These are phyloP conservation scores for Antheraea pernyi DNA, from an alignment of 1,140 invertebrate species.

Conservation along the genomic window DNA sequence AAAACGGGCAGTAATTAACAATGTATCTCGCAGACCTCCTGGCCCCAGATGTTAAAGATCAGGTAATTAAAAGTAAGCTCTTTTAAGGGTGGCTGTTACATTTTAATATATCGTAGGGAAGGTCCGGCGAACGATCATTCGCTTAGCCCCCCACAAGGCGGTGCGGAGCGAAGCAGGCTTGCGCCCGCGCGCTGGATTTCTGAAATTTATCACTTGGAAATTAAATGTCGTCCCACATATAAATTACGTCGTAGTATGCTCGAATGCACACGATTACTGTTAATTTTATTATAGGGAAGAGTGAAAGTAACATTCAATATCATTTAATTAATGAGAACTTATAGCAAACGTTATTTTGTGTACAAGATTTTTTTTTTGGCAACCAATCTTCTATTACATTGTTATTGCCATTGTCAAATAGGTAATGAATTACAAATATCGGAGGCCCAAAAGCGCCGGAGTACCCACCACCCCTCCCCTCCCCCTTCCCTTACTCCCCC, in stretches of 20 bases:
- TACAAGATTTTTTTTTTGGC: too few species aligned
- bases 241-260: slow-evolving; percentile 42
- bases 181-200: slow-evolving; percentile 36
- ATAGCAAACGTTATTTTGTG: too few species aligned
- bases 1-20: not conserved
- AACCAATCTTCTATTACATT: too few species aligned
- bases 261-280: slow-evolving; percentile 42
- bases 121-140: slow-evolving; percentile 38
- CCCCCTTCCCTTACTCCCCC: too few species aligned
- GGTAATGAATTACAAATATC: too few species aligned
- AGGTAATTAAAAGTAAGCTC: slow-evolving; percentile 62
- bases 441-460: too few species aligned
- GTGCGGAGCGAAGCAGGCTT: slow-evolving; percentile 8
- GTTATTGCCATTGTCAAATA: too few species aligned
- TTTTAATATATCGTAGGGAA: slow-evolving; percentile 43
- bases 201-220: slow-evolving; percentile 54
- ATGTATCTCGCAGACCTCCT: slow-evolving; percentile 39
- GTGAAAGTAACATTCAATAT: too few species aligned
- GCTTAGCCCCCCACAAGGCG: slow-evolving; percentile 53
- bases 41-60: slow-evolving; percentile 48
- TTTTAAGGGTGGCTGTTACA: slow-evolving; percentile 66
- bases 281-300: slow-evolving; percentile 23
- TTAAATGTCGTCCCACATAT: slow-evolving; percentile 60
- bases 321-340: too few species aligned
- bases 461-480: too few species aligned